phyloP scores from a whole-genome alignment of 2,888 invertebrate genomes.

The Eilema sororculum region DNA sequence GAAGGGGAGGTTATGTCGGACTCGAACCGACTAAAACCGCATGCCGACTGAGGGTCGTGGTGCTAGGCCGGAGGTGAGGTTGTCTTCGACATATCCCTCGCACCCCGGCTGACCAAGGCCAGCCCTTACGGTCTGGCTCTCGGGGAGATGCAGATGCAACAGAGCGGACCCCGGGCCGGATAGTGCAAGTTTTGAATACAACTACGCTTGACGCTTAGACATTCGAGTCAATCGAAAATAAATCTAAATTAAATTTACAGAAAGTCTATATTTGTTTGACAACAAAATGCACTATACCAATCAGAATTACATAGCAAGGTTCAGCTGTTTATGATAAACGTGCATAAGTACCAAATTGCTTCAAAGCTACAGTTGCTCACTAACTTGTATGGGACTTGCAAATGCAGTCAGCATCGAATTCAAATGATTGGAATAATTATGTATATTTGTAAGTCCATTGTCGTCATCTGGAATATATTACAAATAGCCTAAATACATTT shows the following conservation, averaged over 20 bases:
- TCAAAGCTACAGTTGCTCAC: conserved; percentile 13
- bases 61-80: too few species aligned
- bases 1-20: too few species aligned
- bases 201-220: not conserved
- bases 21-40: too few species aligned
- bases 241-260: not conserved
- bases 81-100: too few species aligned
- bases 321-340: conserved; percentile 6
- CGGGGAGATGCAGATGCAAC: too few species aligned
- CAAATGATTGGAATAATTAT: conserved; percentile 29
- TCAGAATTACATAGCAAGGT: not conserved
- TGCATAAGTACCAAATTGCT: conserved; percentile 1
- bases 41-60: too few species aligned
- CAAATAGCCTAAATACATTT: conserved; percentile 26
- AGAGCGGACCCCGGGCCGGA: too few species aligned
- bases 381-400: conserved; percentile 21
- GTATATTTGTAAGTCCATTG: conserved; percentile 14
- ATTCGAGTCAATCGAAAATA: not conserved
- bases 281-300: not conserved
- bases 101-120: too few species aligned
- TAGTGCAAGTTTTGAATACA: too few species aligned
- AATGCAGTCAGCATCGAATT: conserved; percentile 21
- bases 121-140: too few species aligned
- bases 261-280: not conserved
- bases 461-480: conserved; percentile 25